A percentile compares a stretch with the other conserved stretches of the same genome.
Conservation (phyloP, 2,113 vertebrate species). For the Oreocharis arfaki region DNA sequence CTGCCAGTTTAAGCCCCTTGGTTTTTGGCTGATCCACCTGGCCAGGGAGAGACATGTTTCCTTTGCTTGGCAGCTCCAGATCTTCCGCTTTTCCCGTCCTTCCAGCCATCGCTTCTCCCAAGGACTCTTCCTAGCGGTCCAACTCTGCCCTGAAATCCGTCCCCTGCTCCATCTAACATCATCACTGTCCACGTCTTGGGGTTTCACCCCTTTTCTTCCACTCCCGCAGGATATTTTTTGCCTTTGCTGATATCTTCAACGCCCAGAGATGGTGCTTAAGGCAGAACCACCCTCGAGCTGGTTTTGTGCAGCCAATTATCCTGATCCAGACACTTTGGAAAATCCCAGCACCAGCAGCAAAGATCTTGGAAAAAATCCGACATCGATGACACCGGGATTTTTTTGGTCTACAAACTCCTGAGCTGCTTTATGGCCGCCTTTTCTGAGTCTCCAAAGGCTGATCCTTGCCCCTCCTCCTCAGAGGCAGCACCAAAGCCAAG, state of each 20-base stretch:
- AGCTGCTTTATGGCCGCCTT: not conserved
- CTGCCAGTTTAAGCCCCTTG: not conserved
- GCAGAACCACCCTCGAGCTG: not conserved
- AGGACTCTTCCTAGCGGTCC: not conserved
- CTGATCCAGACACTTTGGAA: not conserved
- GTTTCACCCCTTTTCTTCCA: not conserved
- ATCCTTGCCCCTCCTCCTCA: not conserved
- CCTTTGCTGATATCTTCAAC: not conserved
- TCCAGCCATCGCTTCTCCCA: not conserved
- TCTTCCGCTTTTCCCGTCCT: not conserved
- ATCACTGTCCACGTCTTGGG: not conserved
- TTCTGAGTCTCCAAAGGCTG: not conserved
- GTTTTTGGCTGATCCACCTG: not conserved
- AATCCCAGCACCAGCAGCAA: not conserved
- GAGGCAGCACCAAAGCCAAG: not conserved
- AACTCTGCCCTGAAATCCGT: not conserved
- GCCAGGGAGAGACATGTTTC: not conserved
- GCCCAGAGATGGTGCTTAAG: not conserved
- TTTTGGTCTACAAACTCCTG: not conserved
- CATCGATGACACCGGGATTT: not conserved
- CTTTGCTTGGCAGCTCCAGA: not conserved
- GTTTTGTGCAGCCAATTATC: not conserved
- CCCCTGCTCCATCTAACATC: not conserved
- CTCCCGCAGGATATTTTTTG: not conserved
- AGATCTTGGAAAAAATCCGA: not conserved